phyloP scores from a whole-genome alignment of 2,797 vertebrate genomes.

The Zonotrichia albicollis region DNA sequence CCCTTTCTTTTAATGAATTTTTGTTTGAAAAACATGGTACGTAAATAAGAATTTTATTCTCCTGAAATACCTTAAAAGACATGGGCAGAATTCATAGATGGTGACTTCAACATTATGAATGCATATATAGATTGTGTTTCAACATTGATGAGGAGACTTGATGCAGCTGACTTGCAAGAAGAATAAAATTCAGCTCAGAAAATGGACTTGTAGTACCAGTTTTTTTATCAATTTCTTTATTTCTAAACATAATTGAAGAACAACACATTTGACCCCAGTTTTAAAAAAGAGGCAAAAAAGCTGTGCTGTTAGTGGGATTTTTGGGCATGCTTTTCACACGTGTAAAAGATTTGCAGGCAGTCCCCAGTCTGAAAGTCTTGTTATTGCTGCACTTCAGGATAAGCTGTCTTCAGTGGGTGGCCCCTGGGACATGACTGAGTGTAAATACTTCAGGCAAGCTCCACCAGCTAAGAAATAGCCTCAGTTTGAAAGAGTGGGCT shows the following conservation, averaged over 20 bases:
- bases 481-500: not conserved
- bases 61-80: not conserved
- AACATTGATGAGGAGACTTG: not conserved
- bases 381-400: not conserved
- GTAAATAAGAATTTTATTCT: not conserved
- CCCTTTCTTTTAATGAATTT: not conserved
- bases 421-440: not conserved
- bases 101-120: not conserved
- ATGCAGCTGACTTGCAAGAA: not conserved
- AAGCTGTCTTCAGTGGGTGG: not conserved
- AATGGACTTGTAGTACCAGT: not conserved
- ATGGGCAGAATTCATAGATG: not conserved
- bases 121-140: not conserved
- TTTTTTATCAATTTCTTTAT: not conserved
- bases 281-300: not conserved
- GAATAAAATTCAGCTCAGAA: not conserved
- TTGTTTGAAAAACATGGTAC: not conserved
- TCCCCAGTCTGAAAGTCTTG: not conserved
- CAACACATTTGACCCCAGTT: not conserved
- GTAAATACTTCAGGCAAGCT: not conserved
- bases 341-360: not conserved
- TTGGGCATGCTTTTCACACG: not conserved
- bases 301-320: not conserved
- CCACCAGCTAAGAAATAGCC: not conserved
- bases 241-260: not conserved